Evolutionary conservation across 2,888 invertebrate species (phyloP).

Genomic region (Ichneumoninae sp.): DNA sequence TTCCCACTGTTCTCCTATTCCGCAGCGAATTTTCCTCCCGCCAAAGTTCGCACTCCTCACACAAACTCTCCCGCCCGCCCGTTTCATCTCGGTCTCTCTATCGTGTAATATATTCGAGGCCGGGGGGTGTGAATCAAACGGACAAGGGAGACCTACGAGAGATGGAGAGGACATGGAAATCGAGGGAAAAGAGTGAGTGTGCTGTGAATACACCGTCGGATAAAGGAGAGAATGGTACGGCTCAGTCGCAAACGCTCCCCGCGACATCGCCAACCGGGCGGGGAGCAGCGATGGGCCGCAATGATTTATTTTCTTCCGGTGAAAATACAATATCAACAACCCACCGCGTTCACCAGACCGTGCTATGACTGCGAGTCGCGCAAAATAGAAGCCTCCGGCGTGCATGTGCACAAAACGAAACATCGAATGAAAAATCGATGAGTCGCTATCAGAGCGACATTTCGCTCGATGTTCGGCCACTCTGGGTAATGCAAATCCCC

Average conservation of each 20-base stretch:
- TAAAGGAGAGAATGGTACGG: constrained; percentile 19
- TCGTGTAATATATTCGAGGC: constrained; percentile 54
- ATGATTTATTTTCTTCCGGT: constrained; percentile 56
- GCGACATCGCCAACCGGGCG: constrained; percentile 19
- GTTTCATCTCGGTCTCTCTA: constrained; percentile 21
- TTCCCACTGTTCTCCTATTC: constrained; percentile 28
- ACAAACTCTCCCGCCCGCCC: neutral
- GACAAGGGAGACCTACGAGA: constrained; percentile 41
- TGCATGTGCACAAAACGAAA: constrained; percentile 61
- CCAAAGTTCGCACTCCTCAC: constrained; percentile 4
- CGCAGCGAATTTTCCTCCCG: constrained; percentile 5
- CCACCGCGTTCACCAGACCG: constrained; percentile 27
- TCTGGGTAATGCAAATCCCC: neutral
- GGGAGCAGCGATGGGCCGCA: neutral
- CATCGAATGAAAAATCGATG: constrained; percentile 69
- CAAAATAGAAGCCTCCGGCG: constrained; percentile 13
- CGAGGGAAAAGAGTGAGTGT: constrained; percentile 28
- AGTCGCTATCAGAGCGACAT: neutral
- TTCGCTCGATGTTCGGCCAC: neutral
- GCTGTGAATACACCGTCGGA: constrained; percentile 10
- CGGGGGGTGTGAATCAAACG: constrained; percentile 61
- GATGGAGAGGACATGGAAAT: constrained; percentile 35
- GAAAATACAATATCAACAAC: constrained; percentile 44
- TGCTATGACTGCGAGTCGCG: constrained; percentile 23
- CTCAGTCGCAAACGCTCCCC: constrained; percentile 35